Evolutionary conservation across 2,888 invertebrate species (phyloP).

Genomic region (Diarsia mendica): DNA sequence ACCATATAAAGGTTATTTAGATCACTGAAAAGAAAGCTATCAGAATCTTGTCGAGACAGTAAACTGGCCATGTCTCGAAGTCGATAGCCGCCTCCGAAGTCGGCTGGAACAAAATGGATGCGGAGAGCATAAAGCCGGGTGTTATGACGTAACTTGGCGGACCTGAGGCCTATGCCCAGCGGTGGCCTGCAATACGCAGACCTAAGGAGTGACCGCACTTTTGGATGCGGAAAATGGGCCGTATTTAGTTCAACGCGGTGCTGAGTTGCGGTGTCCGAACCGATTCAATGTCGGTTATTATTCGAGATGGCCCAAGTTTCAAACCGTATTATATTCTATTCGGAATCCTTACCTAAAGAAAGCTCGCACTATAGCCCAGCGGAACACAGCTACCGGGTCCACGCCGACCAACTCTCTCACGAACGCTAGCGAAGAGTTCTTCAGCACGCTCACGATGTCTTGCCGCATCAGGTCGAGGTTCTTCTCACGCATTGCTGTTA

Average conservation of each 20-base stretch:
- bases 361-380: slow-evolving; percentile 98
- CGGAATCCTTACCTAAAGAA: too few relatives aligned
- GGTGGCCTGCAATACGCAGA: too few relatives aligned
- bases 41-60: not conserved
- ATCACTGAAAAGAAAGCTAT: not conserved
- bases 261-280: not conserved
- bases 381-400: slow-evolving; percentile 97
- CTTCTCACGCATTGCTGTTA: slow-evolving; percentile 98
- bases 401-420: slow-evolving; percentile 98
- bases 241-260: not conserved
- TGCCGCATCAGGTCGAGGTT: slow-evolving; percentile 98
- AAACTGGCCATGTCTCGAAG: not conserved
- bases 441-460: slow-evolving; percentile 97
- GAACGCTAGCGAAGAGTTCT: slow-evolving; percentile 97
- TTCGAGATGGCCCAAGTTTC: too few relatives aligned
- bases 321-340: too few relatives aligned
- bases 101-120: not conserved
- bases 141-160: too few relatives aligned
- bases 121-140: not conserved
- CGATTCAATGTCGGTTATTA: too few relatives aligned
- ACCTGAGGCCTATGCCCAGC: too few relatives aligned
- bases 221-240: too few relatives aligned
- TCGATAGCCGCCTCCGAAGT: not conserved
- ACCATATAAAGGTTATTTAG: not conserved
- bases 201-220: too few relatives aligned